Base-by-base conservation (phyloP, 2,888 invertebrate species). In the Phaonia tiefii region DNA sequence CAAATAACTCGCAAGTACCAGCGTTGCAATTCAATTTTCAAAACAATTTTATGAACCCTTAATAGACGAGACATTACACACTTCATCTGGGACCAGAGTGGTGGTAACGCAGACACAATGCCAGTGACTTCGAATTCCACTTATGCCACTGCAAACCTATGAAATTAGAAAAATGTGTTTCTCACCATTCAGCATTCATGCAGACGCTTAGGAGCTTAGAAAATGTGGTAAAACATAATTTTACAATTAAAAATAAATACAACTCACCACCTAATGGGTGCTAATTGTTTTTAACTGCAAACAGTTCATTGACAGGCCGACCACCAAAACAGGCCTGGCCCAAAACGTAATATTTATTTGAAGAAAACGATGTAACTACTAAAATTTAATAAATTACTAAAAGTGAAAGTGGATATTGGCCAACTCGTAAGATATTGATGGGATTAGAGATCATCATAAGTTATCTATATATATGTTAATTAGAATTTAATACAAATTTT, bases 381-480 rank as follows among this genome's bases (percentile, higher is more conserved):
- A n/a, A n/a, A n/a, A n/a, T n/a, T 31, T 31, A 31, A 3, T 7
- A 44, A 15, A 42, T n/a, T 56, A 70, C 56, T 70, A 56, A 70
- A 69, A 75, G 75, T 75, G 69, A 75, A 75, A 75, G 75, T 26
- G 49, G 8, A n/a, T 2, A n/a, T 8, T 31, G 31, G 31, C 8
- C 31, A 31, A 31, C 31, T 5, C 4, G 8, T 8, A 31, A 31
- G 31, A 31, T 8, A 31, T 31, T 31, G n/a, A 22, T 44, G 42
- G 3, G 17, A 46, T 37, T 26, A 13, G 11, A 46, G 44, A 13
- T 75, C 63, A 13, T 75, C 63, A 56, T 56, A 65, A 66, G 25
- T 71, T 66, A 63, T 31, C 31, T 20, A 42, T 39, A 22, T n/a
- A n/a, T 63, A 77, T 77, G 66, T 60, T 60, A 72, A 77, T 77